These are phyloP conservation scores for Gasterosteus aculeatus DNA, from an alignment of 2,113 vertebrate species.

Conservation along the genomic window DNA sequence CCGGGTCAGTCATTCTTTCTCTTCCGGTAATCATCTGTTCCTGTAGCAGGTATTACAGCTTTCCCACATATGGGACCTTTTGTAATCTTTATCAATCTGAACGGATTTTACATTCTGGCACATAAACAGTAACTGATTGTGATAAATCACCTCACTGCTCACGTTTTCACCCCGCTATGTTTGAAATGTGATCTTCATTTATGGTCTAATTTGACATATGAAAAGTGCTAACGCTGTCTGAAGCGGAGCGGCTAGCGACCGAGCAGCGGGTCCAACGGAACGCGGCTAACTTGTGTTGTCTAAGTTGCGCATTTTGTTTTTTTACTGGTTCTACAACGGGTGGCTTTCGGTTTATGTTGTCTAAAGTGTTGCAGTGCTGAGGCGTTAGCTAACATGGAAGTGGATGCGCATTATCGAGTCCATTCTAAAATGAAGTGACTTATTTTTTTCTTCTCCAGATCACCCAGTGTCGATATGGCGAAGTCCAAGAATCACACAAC, in stretches of 20 bases:
- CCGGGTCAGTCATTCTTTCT: constrained; percentile 48
- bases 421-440: neutral
- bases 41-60: constrained; percentile 74
- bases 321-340: rapidly evolving
- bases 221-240: constrained; percentile 8
- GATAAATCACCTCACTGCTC: neutral
- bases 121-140: rapidly evolving
- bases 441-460: constrained; percentile 45
- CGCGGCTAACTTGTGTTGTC: rapidly evolving
- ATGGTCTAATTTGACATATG: neutral
- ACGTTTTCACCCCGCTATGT: neutral
- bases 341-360: neutral
- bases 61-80: neutral
- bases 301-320: neutral
- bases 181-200: neutral
- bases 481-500: constrained; percentile 99
- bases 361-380: neutral
- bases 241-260: neutral
- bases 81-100: constrained; percentile 74
- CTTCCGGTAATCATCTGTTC: constrained; percentile 79
- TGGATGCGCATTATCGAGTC: rapidly evolving
- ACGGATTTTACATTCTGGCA: neutral
- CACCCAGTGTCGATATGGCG: constrained; percentile 83
- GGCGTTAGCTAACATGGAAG: neutral
- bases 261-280: too few relatives aligned